These are phyloP conservation scores for Syngnathus floridae DNA, from an alignment of 2,113 vertebrate genomes.

Conservation along the genomic window DNA sequence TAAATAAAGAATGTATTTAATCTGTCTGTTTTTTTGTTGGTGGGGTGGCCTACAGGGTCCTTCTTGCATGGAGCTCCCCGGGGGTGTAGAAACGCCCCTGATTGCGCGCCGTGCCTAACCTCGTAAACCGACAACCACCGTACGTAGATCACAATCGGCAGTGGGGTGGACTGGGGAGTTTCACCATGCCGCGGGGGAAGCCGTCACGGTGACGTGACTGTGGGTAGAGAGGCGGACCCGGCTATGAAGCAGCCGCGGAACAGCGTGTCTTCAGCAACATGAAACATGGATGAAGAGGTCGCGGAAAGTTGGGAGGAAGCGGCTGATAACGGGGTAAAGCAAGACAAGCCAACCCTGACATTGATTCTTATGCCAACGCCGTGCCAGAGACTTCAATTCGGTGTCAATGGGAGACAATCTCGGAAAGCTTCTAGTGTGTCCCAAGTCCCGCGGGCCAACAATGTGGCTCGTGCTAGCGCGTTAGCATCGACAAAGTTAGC, in stretches of 20 bases:
- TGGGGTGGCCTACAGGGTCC: too few species aligned
- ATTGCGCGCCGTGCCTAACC: too few species aligned
- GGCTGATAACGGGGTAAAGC: constrained; percentile 82
- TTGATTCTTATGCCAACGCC: accelerated
- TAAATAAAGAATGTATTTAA: too few species aligned
- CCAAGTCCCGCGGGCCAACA: constrained; percentile 42
- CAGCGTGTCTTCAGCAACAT: constrained; percentile 58
- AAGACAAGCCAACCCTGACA: background rate
- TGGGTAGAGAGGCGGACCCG: constrained; percentile 31
- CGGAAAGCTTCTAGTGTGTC: background rate
- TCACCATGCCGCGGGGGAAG: constrained; percentile 25
- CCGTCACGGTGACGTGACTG: constrained; percentile 43
- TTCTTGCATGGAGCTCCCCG: too few species aligned
- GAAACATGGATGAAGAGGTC: constrained; percentile 91
- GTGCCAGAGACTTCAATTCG: background rate
- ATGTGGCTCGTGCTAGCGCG: constrained; percentile 53
- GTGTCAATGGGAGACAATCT: background rate
- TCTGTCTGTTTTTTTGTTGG: too few species aligned
- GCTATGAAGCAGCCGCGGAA: constrained; percentile 16
- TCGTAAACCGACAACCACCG: background rate
- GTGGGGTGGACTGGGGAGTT: background rate
- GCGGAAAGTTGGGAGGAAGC: constrained; percentile 90
- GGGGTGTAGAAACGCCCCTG: background rate
- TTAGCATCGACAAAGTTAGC: constrained; percentile 48
- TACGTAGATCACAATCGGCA: background rate